Evolutionary conservation across 2,113 vertebrate species (phyloP), one percentile per base, ranked within the genome.

Genomic region (Onychorhynchus coronatus): DNA sequence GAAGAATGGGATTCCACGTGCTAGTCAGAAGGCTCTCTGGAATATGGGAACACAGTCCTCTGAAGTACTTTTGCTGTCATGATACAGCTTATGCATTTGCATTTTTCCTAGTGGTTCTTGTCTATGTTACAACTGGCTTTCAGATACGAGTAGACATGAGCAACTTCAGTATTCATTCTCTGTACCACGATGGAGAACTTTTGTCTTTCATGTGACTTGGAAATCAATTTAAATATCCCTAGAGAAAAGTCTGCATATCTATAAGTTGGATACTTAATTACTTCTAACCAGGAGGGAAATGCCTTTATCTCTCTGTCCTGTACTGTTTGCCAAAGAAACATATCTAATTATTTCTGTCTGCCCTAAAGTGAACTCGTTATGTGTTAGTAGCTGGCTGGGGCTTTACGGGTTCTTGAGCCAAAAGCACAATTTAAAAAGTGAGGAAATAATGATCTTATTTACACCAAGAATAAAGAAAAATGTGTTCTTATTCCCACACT

Each of bases 261-360:
- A 73, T 97, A 97, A 97, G 89, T 97, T 96, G 89, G 89, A 82
- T 94, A 85, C 59, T 97, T 98, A 98, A 98, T 98, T 98, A 97
- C 72, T 97, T 97, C 58, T 72, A 91, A 84, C 88, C 97, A 97
- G 86, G 62, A 87, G 96, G 94, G 97, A 97, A 91, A 55, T 92
- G 88, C 22, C 74, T 93, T 84, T 80, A 88, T 97, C 71, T 94
- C 72, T 96, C 13, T 73, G 59, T 92, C 79, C 73, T 85, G 80
- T 91, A 85, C 90, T 97, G 79, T 97, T 97, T 97, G 80, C 84
- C 50, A 82, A 95, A 93, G 88, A 97, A 97, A 95, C 42, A 76
- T 47, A 97, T 89, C 50, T 97, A 93, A 94, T 98, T 98, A 96
- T 95, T 96, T 75, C 58, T 93, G 21, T 79, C 35, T 96, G 63